These are phyloP conservation scores for Macrobrachium nipponense DNA, from an alignment of 1,140 invertebrate species.

Conservation along the genomic window DNA sequence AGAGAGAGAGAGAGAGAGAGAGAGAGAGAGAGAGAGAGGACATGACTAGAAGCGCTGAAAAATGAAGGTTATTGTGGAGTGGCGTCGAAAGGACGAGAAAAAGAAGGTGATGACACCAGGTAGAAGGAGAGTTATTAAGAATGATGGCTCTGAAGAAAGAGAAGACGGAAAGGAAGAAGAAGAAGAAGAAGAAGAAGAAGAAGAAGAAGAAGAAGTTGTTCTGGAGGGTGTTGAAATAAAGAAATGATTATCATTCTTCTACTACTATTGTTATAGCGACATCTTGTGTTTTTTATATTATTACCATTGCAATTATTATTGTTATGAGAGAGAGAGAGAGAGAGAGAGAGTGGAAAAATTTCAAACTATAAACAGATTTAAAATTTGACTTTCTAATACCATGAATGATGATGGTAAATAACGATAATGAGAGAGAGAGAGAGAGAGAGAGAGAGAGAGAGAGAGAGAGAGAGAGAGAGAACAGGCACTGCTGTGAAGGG, in stretches of 20 bases:
- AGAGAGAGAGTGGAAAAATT: background rate
- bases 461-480: constrained; percentile 18
- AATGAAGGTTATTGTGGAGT: background rate
- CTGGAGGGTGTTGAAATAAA: too few relatives aligned
- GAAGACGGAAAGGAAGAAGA: background rate
- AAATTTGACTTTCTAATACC: background rate
- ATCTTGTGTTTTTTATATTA: too few relatives aligned
- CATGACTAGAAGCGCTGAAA: constrained; percentile 7
- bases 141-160: background rate
- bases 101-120: background rate
- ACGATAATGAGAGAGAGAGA: too few relatives aligned
- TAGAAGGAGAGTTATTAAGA: background rate
- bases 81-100: background rate
- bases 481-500: too few relatives aligned
- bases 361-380: background rate
- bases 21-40: constrained; percentile 24
- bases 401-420: too few relatives aligned
- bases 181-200: background rate
- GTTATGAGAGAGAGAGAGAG: background rate
- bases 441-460: constrained; percentile 28
- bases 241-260: too few relatives aligned
- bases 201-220: background rate
- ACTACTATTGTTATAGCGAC: too few relatives aligned
- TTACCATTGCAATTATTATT: too few relatives aligned
- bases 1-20: constrained; percentile 31